Conservation (phyloP, 2,113 vertebrate species). For the Dendrocopos noguchii region DNA sequence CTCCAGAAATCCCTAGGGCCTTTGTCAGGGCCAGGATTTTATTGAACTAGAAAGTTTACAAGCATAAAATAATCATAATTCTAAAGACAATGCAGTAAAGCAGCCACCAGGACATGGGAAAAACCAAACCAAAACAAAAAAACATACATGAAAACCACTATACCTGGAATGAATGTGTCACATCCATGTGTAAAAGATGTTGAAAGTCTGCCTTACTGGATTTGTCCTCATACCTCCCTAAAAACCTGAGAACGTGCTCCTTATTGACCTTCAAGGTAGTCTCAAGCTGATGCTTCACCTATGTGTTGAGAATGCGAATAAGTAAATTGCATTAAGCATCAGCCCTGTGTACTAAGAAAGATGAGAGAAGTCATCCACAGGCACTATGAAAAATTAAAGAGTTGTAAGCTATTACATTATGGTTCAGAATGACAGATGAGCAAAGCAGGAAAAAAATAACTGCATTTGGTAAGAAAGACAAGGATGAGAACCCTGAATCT, state of each 20-base stretch:
- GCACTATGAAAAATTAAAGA: background rate
- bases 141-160: background rate
- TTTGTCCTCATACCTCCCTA: constrained; percentile 73
- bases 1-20: background rate
- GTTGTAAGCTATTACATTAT: background rate
- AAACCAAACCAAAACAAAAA: background rate
- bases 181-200: constrained; percentile 71
- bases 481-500: background rate
- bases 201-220: constrained; percentile 35
- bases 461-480: background rate
- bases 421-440: background rate
- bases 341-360: background rate
- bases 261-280: constrained; percentile 74
- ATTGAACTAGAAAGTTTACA: background rate
- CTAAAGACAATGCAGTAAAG: background rate
- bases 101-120: background rate
- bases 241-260: constrained; percentile 73
- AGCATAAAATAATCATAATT: background rate
- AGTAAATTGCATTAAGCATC: background rate
- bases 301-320: background rate
- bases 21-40: background rate
- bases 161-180: constrained; percentile 82
- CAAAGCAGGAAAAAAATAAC: background rate
- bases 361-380: background rate
- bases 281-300: constrained; percentile 77